Conservation (phyloP, 2,888 invertebrate species). For the Tuberolachnus salignus region DNA sequence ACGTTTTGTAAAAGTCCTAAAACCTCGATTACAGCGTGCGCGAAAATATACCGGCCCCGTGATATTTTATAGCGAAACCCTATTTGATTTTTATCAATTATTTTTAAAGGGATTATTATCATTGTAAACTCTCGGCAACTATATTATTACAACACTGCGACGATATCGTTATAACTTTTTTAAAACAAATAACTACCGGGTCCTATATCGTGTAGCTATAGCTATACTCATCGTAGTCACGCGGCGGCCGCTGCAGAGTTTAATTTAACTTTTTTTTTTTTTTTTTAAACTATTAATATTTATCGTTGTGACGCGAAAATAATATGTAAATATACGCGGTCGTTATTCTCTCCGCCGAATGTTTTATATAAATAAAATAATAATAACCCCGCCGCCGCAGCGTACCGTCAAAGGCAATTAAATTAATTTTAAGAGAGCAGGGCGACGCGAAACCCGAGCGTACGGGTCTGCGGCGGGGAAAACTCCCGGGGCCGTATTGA, state of each 20-base stretch:
- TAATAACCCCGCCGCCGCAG: background rate
- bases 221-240: no score
- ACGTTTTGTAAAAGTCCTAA: no score
- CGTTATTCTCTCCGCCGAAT: background rate
- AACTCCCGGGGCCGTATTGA: slow-evolving; percentile 27
- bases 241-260: background rate
- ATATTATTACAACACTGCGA: background rate
- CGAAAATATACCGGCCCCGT: no score
- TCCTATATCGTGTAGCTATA: no score
- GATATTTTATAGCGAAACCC: background rate
- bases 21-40: no score
- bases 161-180: no score
- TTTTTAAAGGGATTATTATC: slow-evolving; percentile 24
- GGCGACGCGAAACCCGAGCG: background rate
- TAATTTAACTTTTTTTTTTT: slow-evolving; percentile 37
- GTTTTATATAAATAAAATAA: slow-evolving; percentile 27
- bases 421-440: slow-evolving; percentile 2
- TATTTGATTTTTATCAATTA: slow-evolving; percentile 1
- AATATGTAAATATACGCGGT: slow-evolving; percentile 32
- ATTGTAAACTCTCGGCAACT: slow-evolving; percentile 27
- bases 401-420: slow-evolving; percentile 38
- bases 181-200: no score
- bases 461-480: background rate
- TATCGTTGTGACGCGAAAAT: slow-evolving; percentile 10
- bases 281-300: slow-evolving; percentile 38